Evolutionary conservation across 2,888 invertebrate species (phyloP).

Genomic region (Tricholauxania praeusta): DNA sequence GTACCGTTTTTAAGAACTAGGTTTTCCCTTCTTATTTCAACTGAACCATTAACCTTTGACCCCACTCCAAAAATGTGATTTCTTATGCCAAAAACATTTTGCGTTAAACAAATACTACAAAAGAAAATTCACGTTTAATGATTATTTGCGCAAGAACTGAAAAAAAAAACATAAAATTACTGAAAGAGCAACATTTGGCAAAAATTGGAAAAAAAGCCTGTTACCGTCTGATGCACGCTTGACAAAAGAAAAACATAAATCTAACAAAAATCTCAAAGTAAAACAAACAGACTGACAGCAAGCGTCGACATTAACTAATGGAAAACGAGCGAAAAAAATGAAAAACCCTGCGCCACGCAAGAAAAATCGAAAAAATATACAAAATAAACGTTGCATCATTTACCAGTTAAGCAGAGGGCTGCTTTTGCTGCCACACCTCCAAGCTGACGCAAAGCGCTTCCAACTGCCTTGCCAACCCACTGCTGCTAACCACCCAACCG

Average conservation of each 20-base stretch:
- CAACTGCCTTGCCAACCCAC: not conserved
- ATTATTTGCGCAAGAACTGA: not conserved
- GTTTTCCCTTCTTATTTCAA: no score
- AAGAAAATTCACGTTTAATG: no score
- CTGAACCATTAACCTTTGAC: not conserved
- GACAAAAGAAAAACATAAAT: conserved; percentile 42
- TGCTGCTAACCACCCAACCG: not conserved
- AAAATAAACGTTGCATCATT: conserved; percentile 37
- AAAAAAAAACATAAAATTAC: not conserved
- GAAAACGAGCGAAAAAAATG: conserved; percentile 36
- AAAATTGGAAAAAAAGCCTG: not conserved
- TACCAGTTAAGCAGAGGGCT: conserved; percentile 22
- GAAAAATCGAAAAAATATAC: conserved; percentile 29
- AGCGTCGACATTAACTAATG: conserved; percentile 49
- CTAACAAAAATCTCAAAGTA: conserved; percentile 43
- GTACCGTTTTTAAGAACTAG: no score
- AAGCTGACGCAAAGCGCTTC: not conserved
- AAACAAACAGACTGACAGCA: conserved; percentile 48
- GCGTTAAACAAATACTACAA: no score
- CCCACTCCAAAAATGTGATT: not conserved
- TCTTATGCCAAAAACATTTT: not conserved
- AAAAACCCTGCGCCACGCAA: conserved; percentile 1
- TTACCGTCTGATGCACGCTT: conserved; percentile 30
- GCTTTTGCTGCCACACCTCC: not conserved
- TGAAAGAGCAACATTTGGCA: not conserved